Conservation (phyloP, 2,113 vertebrate species). For the Pseudonaja textilis region DNA sequence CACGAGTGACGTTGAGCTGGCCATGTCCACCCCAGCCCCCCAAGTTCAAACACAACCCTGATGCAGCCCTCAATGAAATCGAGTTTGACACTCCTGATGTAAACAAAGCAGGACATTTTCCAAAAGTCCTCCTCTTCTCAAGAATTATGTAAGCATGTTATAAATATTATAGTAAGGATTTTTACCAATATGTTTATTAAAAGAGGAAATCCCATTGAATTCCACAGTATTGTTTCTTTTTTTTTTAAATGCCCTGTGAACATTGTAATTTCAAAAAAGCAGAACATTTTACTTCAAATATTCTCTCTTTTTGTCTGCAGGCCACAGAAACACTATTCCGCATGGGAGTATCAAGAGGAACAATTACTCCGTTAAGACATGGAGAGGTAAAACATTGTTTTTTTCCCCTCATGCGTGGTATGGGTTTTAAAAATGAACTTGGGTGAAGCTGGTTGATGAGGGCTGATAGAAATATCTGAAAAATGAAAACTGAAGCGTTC, state of each 20-base stretch:
- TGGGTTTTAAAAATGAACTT: background rate
- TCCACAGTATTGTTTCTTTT: background rate
- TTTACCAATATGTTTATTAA: background rate
- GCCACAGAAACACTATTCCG: slow-evolving; percentile 80
- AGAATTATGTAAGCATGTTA: background rate
- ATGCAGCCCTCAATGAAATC: too few relatives aligned
- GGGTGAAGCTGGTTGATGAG: background rate
- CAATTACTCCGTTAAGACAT: slow-evolving; percentile 76
- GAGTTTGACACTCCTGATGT: too few relatives aligned
- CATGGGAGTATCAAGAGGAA: slow-evolving; percentile 80
- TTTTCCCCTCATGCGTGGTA: rapidly evolving
- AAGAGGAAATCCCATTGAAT: background rate
- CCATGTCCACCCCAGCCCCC: too few relatives aligned
- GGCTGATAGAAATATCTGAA: background rate
- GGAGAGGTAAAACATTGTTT: slow-evolving; percentile 76
- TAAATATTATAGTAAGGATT: background rate
- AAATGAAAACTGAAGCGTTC: background rate
- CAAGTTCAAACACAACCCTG: too few relatives aligned
- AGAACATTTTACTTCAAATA: slow-evolving; percentile 10
- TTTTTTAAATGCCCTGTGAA: background rate
- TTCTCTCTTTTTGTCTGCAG: slow-evolving; percentile 57
- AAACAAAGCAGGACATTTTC: too few relatives aligned
- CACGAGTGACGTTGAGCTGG: too few relatives aligned
- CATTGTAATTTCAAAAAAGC: background rate
- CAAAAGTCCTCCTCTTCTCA: too few relatives aligned